Percentiles rank a stretch among this genome's conserved stretches.
Evolutionary conservation across 2,113 vertebrate species (phyloP).

Genomic region (Tragulus kanchil): DNA sequence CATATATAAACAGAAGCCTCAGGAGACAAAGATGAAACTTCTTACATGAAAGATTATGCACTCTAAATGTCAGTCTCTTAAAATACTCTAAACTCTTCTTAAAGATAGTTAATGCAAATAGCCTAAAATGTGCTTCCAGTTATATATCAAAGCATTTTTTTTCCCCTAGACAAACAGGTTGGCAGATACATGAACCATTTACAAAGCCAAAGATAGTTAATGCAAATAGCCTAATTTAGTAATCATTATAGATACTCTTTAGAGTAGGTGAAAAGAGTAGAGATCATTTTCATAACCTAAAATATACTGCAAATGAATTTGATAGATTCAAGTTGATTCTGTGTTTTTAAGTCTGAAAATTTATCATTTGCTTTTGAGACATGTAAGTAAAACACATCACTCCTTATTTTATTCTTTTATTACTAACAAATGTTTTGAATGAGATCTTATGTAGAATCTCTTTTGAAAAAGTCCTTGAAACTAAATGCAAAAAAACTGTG

Average conservation of each 20-base stretch:
- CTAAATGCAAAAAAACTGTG: neutral
- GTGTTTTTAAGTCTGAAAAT: neutral
- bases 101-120: slow-evolving; percentile 67
- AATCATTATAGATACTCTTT: slow-evolving; percentile 24
- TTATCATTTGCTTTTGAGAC: neutral
- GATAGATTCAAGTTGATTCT: neutral
- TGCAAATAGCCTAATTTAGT: too few species aligned
- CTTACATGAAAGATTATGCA: slow-evolving; percentile 63
- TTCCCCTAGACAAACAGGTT: neutral
- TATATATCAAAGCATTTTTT: neutral
- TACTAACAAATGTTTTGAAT: neutral
- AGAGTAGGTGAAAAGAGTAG: neutral
- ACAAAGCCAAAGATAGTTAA: slow-evolving; percentile 60
- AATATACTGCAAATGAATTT: neutral
- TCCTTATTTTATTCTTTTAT: neutral
- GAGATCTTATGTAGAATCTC: neutral
- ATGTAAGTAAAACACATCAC: neutral
- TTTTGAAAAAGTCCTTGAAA: neutral
- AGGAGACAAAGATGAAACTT: slow-evolving; percentile 67
- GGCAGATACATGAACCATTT: neutral
- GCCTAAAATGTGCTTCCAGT: slow-evolving; percentile 51
- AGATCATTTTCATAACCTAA: neutral
- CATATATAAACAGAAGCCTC: slow-evolving; percentile 34
- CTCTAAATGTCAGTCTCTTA: slow-evolving; percentile 69
- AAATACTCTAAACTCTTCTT: slow-evolving; percentile 52